phyloP scores from a whole-genome alignment of 2,888 invertebrate species.

The Euclidia mi region DNA sequence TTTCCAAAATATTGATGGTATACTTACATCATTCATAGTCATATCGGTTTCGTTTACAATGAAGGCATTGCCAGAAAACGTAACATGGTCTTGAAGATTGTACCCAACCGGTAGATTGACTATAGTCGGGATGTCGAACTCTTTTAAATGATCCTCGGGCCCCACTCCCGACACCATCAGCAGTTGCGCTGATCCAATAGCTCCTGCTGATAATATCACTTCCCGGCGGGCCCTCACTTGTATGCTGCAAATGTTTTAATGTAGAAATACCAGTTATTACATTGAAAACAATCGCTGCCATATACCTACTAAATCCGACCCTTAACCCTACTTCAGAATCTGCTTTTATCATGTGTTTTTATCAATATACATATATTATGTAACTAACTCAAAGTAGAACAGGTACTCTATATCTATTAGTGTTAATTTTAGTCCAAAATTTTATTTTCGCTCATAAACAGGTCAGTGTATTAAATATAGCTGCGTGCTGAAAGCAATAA shows the following conservation, averaged over 20 bases:
- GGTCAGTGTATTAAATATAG: not conserved
- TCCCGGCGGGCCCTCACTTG: constrained; percentile 91
- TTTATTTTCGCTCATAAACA: not conserved
- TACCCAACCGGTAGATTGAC: constrained; percentile 94
- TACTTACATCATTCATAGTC: constrained; percentile 91
- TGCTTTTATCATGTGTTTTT: no score
- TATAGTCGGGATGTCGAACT: constrained; percentile 90
- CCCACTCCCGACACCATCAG: constrained; percentile 96
- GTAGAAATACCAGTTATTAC: no score
- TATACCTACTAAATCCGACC: no score
- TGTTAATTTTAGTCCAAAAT: no score
- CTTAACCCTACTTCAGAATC: no score
- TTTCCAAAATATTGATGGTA: no score
- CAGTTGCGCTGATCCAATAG: constrained; percentile 96
- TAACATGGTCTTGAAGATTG: constrained; percentile 95
- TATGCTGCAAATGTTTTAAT: constrained; percentile 59
- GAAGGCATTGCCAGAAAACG: constrained; percentile 93
- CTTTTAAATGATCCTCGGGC: constrained; percentile 90
- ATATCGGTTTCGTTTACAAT: constrained; percentile 91
- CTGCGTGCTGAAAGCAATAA: not conserved
- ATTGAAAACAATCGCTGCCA: no score
- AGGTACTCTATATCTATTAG: no score
- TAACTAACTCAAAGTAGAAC: no score
- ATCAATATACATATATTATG: no score
- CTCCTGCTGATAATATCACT: constrained; percentile 94